Base-by-base conservation (phyloP, 1,140 invertebrate genomes). In the Plutomurus gul region DNA sequence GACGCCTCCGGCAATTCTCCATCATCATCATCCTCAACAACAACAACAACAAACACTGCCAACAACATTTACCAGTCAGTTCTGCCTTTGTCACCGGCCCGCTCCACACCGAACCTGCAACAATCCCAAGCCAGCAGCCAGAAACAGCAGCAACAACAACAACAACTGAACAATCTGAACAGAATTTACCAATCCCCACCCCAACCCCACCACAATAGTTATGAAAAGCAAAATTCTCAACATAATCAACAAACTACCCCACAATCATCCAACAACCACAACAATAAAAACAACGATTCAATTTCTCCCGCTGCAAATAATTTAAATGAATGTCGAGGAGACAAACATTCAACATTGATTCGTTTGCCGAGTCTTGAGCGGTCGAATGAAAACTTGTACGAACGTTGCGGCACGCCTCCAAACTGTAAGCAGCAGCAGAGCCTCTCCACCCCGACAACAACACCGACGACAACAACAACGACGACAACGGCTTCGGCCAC, bases 81-180 rank as follows among this genome's bases (percentile, higher is more conserved):
- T 65, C 40, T 65, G 13, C 18, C 76, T 27, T 47, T 78, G 18
- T 75, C 78, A 83, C 85, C 85, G 77, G 86, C 85, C 85, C 86
- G 87, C 86, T 88, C 88, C 85, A 89, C 88, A 85, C 89, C 88
- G 83, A 89, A 89, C 86, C 84, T 89, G 83, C 87, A 88, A 81
- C 86, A n/a, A n/a, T n/a, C n/a, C n/a, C n/a, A n/a, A 16, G 25
- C 37, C 51, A 16, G 25, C 56, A 16, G 36, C n/a, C 16, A 30
- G 25, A 22, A 30, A n/a, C 51, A 73, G 20, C 47, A 85, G 82
- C 82, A 86, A 82, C 73, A 85, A 82, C 27, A 25, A 13, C 20
- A 39, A 11, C 27, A 13, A 1, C 47, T 71, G 27, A 73, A 73
- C 40, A 76, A 76, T 76, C n/a, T 43, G 27, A 76, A 65, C 33